These are phyloP conservation scores for Hybos culiciformis DNA, from an alignment of 2,888 invertebrate genomes.

Conservation along the genomic window DNA sequence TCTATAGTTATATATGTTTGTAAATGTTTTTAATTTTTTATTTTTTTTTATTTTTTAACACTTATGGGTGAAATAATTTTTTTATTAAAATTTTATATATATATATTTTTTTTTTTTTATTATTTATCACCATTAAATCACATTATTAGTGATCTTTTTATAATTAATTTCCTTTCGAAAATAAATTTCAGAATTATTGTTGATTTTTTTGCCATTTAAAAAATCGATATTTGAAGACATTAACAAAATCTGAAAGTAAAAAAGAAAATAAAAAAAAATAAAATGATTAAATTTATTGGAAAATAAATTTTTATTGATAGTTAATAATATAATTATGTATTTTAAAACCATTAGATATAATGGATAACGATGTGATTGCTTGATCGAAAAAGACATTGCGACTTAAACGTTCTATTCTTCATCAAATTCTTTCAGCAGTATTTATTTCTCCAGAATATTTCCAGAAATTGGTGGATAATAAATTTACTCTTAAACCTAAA, in stretches of 20 bases:
- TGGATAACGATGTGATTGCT: too few species aligned
- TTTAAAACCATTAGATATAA: too few species aligned
- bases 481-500: too few species aligned
- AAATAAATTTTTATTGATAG: background rate
- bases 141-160: slow-evolving; percentile 17
- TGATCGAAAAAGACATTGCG: too few species aligned
- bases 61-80: background rate
- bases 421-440: too few species aligned
- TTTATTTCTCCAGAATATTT: too few species aligned
- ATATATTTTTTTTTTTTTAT: background rate
- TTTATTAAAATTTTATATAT: background rate
- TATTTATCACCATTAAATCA: slow-evolving; percentile 14
- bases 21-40: background rate
- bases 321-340: too few species aligned
- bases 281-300: background rate
- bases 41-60: background rate
- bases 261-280: slow-evolving; percentile 1
- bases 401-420: too few species aligned
- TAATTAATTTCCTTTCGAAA: slow-evolving; percentile 16
- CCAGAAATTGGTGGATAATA: too few species aligned
- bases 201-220: too few species aligned
- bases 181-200: slow-evolving; percentile 16
- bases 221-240: background rate
- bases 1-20: background rate
- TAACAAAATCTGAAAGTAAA: slow-evolving; percentile 12